Conservation (phyloP, 2,113 vertebrate genomes). For the Trichomycterus rosablanca region DNA sequence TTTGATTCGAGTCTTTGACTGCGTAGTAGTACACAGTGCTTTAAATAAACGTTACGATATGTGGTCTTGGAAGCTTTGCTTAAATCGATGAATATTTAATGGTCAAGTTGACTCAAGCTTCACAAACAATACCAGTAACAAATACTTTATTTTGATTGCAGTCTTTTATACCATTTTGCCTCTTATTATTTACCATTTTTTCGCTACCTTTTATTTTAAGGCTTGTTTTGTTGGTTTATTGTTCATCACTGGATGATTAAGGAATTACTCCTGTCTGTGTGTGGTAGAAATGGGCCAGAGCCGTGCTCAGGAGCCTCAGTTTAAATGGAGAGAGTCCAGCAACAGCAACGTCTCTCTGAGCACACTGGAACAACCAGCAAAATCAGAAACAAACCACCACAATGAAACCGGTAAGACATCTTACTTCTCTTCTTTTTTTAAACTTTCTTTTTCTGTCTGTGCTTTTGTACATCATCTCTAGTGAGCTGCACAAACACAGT, state of each 20-base stretch:
- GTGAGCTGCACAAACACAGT: too few species aligned
- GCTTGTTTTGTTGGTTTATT: background rate
- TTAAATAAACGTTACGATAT: too few species aligned
- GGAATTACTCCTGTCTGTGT: background rate
- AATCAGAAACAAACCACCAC: slow-evolving; percentile 39
- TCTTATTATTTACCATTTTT: too few species aligned
- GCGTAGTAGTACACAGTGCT: too few species aligned
- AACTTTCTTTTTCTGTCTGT: background rate
- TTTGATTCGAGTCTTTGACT: too few species aligned
- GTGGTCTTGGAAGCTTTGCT: too few species aligned
- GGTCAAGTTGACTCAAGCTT: too few species aligned
- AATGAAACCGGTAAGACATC: slow-evolving; percentile 55
- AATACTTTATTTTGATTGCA: background rate
- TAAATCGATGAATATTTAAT: too few species aligned
- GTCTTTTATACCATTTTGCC: too few species aligned
- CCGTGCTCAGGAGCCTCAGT: slow-evolving; percentile 41
- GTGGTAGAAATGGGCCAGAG: slow-evolving; percentile 23
- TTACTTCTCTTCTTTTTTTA: background rate
- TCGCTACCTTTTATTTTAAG: background rate
- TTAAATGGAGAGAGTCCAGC: slow-evolving; percentile 30
- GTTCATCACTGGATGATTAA: background rate
- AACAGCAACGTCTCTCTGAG: slow-evolving; percentile 29
- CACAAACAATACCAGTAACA: too few species aligned
- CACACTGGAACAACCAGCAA: slow-evolving; percentile 39
- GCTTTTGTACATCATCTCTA: too few species aligned